phyloP scores from a whole-genome alignment of 2,113 vertebrate genomes.

The Noctilio leporinus region DNA sequence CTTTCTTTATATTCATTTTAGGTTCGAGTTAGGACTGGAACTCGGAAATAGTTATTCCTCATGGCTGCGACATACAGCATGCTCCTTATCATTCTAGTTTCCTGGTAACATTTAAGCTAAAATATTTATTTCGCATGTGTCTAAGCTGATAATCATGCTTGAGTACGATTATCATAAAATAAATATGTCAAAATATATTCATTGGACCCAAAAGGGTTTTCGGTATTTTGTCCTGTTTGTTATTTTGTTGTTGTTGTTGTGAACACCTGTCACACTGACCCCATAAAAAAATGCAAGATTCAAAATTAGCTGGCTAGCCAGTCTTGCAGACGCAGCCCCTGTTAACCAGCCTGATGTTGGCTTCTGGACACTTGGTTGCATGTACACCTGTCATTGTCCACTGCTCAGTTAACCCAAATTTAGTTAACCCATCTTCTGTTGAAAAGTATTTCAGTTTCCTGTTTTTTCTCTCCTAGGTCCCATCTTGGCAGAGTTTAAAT shows the following conservation, averaged over 20 bases:
- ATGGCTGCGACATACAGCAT: not conserved
- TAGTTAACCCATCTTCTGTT: not conserved
- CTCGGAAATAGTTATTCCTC: not conserved
- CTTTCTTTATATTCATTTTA: not conserved
- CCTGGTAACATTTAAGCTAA: not conserved
- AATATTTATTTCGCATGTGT: not conserved
- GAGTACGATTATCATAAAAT: no score
- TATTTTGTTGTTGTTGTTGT: not conserved
- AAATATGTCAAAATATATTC: not conserved
- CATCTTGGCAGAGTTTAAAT: not conserved
- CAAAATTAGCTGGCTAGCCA: not conserved
- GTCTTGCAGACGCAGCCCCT: not conserved
- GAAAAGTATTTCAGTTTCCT: not conserved
- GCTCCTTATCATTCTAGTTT: not conserved
- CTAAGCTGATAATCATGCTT: not conserved
- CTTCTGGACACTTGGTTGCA: not conserved
- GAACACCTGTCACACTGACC: not conserved
- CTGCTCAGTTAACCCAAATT: no score
- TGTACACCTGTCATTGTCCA: no score
- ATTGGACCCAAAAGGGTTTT: not conserved
- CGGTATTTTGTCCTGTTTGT: not conserved
- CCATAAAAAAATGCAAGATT: no score
- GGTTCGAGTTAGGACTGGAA: not conserved
- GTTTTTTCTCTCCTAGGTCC: not conserved
- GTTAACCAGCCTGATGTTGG: not conserved